Conservation (phyloP, 2,113 vertebrate species). For the Willisornis vidua region DNA sequence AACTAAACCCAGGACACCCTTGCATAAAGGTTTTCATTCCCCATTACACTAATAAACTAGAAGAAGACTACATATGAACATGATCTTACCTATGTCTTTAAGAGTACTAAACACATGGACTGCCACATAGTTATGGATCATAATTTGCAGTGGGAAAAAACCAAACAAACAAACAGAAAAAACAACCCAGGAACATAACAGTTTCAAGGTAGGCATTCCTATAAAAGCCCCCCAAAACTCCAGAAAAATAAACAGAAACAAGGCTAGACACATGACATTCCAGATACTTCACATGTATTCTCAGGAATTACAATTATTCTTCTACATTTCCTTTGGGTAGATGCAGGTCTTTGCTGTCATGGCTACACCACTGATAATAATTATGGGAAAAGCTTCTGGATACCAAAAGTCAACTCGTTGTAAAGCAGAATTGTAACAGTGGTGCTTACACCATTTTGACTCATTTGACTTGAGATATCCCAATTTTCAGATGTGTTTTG, state of each 20-base stretch:
- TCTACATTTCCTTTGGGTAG: not conserved
- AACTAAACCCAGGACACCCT: too few relatives aligned
- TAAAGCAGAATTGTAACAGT: not conserved
- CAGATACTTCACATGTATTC: not conserved
- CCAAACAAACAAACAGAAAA: not conserved
- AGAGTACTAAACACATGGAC: accelerated
- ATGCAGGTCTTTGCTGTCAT: not conserved
- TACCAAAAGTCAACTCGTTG: not conserved
- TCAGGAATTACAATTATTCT: not conserved
- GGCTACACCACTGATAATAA: not conserved
- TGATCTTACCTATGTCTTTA: not conserved
- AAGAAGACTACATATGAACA: not conserved
- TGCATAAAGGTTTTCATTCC: accelerated
- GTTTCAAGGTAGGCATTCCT: not conserved
- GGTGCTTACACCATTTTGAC: not conserved
- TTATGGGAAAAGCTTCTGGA: not conserved
- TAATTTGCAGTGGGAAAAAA: not conserved
- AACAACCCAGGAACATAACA: not conserved
- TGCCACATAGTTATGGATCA: not conserved
- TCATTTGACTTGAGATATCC: not conserved
- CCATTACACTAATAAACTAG: not conserved
- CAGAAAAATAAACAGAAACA: not conserved
- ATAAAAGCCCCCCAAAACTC: not conserved
- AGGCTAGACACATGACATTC: not conserved
- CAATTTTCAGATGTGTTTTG: not conserved